phyloP scores from a whole-genome alignment of 2,797 vertebrate genomes.

The Crenichthys baileyi region DNA sequence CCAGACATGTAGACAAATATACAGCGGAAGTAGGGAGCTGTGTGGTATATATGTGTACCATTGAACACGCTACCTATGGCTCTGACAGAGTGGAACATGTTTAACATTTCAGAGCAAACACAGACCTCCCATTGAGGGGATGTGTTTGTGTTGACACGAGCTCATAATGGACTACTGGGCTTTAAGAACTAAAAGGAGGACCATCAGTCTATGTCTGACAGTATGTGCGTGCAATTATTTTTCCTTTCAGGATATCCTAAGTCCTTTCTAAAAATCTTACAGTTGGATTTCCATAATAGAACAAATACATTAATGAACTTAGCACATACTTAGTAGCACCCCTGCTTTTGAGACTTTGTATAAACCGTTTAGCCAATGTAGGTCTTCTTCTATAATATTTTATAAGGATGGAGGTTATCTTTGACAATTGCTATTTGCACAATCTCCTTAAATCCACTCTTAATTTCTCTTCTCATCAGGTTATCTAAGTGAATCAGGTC shows the following conservation, averaged over 20 bases:
- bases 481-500: no score
- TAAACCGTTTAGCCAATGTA: no score
- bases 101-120: slow-evolving; percentile 33
- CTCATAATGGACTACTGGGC: slow-evolving; percentile 24
- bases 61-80: slow-evolving; percentile 15
- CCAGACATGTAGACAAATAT: slow-evolving; percentile 61
- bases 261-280: no score
- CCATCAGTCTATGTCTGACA: not conserved
- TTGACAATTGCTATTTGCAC: no score
- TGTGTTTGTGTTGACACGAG: slow-evolving; percentile 39
- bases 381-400: no score
- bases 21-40: slow-evolving; percentile 39
- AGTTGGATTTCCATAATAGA: no score
- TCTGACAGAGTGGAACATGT: slow-evolving; percentile 22
- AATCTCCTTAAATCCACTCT: no score
- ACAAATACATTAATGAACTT: no score
- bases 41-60: slow-evolving; percentile 15
- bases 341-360: no score
- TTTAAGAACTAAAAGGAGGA: not conserved
- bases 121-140: slow-evolving; percentile 48
- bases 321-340: no score
- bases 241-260: not conserved
- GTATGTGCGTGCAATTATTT: not conserved
- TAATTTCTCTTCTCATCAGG: no score
- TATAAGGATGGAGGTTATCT: no score